Conservation (phyloP, 37 sponge, comb jelly and placozoan species). For the Axinella damicornis region DNA sequence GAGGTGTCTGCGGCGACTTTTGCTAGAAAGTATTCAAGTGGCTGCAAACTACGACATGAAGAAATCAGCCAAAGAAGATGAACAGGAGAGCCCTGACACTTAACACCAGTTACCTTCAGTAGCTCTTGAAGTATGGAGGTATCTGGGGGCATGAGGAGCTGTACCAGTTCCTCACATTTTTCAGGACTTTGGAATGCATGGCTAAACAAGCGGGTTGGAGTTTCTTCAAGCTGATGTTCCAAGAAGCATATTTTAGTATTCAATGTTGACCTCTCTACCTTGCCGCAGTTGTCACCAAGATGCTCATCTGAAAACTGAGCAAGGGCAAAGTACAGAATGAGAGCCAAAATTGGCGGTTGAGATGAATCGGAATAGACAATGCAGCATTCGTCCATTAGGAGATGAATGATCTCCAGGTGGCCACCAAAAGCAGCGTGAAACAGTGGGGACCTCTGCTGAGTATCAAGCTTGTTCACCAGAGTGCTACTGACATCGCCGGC, state of each 20-base stretch:
- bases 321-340: neutral
- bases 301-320: too few relatives aligned
- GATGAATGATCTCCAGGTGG: conserved; percentile 38
- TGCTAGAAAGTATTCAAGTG: too few relatives aligned
- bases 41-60: neutral
- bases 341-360: neutral
- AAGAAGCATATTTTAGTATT: too few relatives aligned
- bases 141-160: neutral
- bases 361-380: neutral
- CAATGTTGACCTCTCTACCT: too few relatives aligned
- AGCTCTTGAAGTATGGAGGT: neutral
- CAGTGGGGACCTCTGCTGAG: conserved; percentile 27
- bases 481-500: neutral
- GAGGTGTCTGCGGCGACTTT: too few relatives aligned
- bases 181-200: neutral
- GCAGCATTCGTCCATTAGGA: conserved; percentile 32
- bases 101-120: neutral
- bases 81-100: neutral
- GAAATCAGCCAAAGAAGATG: neutral
- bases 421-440: conserved; percentile 61
- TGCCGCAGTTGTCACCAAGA: too few relatives aligned
- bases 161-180: neutral
- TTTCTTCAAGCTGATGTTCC: neutral
- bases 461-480: conserved; percentile 8
- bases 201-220: neutral